These are phyloP conservation scores for Sinocyclocheilus rhinocerous DNA, from an alignment of 2,113 vertebrate genomes.

Conservation along the genomic window DNA sequence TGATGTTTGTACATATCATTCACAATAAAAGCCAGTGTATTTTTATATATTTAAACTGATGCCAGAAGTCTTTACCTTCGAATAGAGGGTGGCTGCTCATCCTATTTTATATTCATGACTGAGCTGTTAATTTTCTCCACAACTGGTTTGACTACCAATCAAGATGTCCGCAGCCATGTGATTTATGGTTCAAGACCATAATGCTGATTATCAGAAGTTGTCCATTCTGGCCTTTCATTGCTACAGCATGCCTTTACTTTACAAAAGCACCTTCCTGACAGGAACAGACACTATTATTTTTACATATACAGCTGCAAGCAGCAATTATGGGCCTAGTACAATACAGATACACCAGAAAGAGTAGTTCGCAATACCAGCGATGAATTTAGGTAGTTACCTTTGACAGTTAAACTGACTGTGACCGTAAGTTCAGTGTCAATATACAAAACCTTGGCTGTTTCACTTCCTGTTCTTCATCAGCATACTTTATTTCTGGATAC, in stretches of 20 bases:
- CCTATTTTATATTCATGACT: no score
- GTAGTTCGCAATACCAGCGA: background rate
- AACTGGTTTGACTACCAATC: background rate
- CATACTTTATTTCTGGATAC: background rate
- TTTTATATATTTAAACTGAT: slow-evolving; percentile 20
- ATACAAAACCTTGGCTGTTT: background rate
- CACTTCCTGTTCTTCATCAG: background rate
- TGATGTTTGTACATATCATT: slow-evolving; percentile 4
- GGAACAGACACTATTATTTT: background rate
- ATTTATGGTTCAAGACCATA: background rate
- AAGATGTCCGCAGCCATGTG: no score
- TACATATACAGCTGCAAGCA: background rate
- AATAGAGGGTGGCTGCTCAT: background rate
- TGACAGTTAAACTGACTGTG: background rate
- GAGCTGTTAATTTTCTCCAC: background rate
- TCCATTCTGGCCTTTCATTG: background rate
- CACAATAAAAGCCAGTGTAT: slow-evolving; percentile 26
- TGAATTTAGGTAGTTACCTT: background rate
- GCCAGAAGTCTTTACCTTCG: background rate
- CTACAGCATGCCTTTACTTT: background rate
- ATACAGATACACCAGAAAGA: background rate
- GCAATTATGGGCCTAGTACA: background rate
- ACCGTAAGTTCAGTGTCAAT: background rate
- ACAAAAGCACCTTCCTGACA: background rate
- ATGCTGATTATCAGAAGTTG: background rate